Conservation (phyloP, 2,797 vertebrate species). For the Pyrocephalus nanus region DNA sequence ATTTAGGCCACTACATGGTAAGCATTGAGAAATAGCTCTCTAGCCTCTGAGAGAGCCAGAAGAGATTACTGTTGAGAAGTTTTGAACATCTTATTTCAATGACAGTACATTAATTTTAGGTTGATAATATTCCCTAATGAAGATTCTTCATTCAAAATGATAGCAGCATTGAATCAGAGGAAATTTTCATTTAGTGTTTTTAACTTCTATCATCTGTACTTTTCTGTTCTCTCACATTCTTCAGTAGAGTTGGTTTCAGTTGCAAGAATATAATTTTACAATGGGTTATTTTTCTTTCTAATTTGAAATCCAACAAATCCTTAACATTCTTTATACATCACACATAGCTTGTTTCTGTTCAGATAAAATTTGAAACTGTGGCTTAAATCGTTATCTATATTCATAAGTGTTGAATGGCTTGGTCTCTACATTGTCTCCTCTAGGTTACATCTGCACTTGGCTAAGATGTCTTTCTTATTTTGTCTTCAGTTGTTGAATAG, state of each 20-base stretch:
- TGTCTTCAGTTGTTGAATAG: not conserved
- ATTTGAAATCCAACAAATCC: not conserved
- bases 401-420: not conserved
- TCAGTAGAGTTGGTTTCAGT: not conserved
- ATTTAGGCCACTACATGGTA: not conserved
- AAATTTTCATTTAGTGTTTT: accelerated
- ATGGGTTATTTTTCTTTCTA: not conserved
- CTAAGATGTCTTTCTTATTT: not conserved
- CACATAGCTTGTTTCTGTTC: not conserved
- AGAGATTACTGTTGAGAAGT: not conserved
- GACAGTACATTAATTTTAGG: not conserved
- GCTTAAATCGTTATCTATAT: not conserved
- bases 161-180: not conserved
- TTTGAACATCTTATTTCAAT: not conserved
- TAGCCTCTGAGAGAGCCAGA: not conserved
- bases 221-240: not conserved
- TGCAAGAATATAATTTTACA: not conserved
- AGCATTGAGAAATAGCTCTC: not conserved
- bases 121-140: not conserved
- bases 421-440: not conserved
- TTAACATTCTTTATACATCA: not conserved
- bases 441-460: not conserved
- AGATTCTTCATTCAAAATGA: not conserved
- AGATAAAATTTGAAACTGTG: not conserved
- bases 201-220: not conserved